Evolutionary conservation across 1,140 invertebrate species (phyloP).

Genomic region (Oncopodura yosiiana): DNA sequence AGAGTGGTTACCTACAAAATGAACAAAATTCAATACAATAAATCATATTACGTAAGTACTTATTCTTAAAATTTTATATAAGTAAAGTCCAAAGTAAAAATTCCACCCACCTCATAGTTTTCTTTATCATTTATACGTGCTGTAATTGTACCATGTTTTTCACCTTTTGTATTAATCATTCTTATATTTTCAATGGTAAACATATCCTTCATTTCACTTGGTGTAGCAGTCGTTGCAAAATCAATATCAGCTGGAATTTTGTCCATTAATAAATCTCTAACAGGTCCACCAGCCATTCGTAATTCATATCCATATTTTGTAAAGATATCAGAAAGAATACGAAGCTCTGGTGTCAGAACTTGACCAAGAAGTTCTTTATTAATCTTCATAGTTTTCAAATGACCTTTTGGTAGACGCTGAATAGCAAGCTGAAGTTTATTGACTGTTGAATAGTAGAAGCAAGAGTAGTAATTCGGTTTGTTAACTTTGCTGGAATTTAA

Average conservation of each 20-base stretch:
- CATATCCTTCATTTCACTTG: slow-evolving; percentile 91
- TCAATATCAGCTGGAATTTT: slow-evolving; percentile 83
- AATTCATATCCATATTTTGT: slow-evolving; percentile 74
- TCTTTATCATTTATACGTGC: slow-evolving; percentile 88
- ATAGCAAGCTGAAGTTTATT: too few relatives aligned
- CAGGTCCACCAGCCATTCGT: slow-evolving; percentile 89
- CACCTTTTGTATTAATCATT: slow-evolving; percentile 87
- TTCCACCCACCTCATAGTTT: slow-evolving; percentile 66
- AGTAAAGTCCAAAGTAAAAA: not conserved
- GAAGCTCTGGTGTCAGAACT: slow-evolving; percentile 71
- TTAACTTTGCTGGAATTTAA: not conserved
- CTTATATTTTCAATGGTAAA: slow-evolving; percentile 74
- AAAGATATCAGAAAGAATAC: slow-evolving; percentile 59
- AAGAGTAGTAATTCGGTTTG: not conserved
- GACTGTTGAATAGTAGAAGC: too few relatives aligned
- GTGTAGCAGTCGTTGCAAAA: slow-evolving; percentile 95
- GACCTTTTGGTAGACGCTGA: slow-evolving; percentile 8
- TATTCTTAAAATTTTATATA: not conserved
- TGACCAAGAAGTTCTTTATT: slow-evolving; percentile 52
- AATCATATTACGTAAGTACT: not conserved
- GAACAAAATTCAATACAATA: not conserved
- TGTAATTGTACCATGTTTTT: slow-evolving; percentile 98
- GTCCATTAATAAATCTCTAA: slow-evolving; percentile 85
- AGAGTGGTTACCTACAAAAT: slow-evolving; percentile 60
- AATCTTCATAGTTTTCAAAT: slow-evolving; percentile 41